Percentiles rank a stretch among this genome's conserved stretches.
These are phyloP conservation scores for Pseudomyrmex gracilis DNA, from an alignment of 1,140 invertebrate genomes.

Conservation along the genomic window DNA sequence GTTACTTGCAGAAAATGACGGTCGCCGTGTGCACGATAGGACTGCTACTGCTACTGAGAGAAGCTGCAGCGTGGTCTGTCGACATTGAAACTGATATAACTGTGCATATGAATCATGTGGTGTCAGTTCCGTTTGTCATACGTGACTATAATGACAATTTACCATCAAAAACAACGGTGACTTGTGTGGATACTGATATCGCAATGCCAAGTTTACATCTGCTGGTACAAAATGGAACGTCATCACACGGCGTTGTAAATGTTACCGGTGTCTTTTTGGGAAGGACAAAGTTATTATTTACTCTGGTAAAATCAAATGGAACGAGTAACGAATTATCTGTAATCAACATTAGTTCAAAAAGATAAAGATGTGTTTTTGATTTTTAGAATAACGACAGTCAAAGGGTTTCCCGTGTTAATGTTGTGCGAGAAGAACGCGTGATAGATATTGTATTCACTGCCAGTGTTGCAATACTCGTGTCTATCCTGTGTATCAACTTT, in stretches of 20 bases:
- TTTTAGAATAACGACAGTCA: slow-evolving; percentile 41
- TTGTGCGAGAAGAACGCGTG: slow-evolving; percentile 87
- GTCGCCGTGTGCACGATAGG: slow-evolving; percentile 11
- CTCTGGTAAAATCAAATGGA: slow-evolving; percentile 33
- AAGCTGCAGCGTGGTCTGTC: neutral
- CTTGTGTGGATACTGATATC: neutral
- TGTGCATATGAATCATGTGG: slow-evolving; percentile 66
- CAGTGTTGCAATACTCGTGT: slow-evolving; percentile 92
- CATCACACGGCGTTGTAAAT: slow-evolving; percentile 82
- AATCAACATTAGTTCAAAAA: neutral
- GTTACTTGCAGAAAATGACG: slow-evolving; percentile 59
- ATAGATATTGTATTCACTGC: slow-evolving; percentile 92
- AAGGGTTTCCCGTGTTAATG: slow-evolving; percentile 85
- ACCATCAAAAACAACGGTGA: neutral
- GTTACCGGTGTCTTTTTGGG: slow-evolving; percentile 89
- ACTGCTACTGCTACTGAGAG: slow-evolving; percentile 39
- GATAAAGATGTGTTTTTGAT: slow-evolving; percentile 19
- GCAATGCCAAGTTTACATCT: neutral
- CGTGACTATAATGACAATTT: neutral
- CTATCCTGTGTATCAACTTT: slow-evolving; percentile 96
- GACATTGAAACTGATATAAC: slow-evolving; percentile 14
- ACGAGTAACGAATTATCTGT: slow-evolving; percentile 45
- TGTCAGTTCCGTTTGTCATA: slow-evolving; percentile 61
- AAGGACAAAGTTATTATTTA: slow-evolving; percentile 79
- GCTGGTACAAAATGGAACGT: slow-evolving; percentile 57